Base-by-base conservation (phyloP, 2,797 vertebrate species). In the Xiphorhynchus erythropygius region DNA sequence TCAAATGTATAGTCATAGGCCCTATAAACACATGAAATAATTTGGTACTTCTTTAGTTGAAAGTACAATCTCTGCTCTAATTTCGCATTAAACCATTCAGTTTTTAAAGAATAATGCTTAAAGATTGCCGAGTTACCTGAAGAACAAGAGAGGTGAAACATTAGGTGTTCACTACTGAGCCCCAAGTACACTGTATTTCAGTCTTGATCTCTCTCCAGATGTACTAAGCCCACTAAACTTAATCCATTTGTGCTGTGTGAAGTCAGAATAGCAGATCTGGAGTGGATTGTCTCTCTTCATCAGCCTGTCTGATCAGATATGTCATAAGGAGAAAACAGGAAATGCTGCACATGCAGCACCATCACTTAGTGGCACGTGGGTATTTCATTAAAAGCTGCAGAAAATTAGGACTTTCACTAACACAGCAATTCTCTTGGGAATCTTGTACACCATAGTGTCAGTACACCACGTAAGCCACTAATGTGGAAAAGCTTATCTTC, bases 291-390 rank as follows among this genome's bases (percentile, higher is more conserved):
- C 25, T 63, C 17, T 73, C 25, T 65, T 39, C 25, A 15, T 32
- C 23, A 47, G n/a, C 16, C 13, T 46, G 76, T 68, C n/a, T 76
- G 71, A 49, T 4, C 28, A 50, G 15, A 6, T 22, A 4, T n/a
- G 27, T 68, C 68, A 50, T 42, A 49, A 59, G 59, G 30, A 63
- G 19, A n/a, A 15, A 57, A 37, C 4, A 37, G 30, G 52, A 42
- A 49, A 64, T 62, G 15, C 32, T 60, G 24, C 6, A 44, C 9
- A 65, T 10, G 27, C 32, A 57, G n/a, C n/a, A 18, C 25, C 63
- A 33, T 19, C n/a, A 33, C n/a, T 68, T 46, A 50, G 35, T 25
- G 22, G 24, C 18, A 30, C 0, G 0, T 17, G 18, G 5, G 10
- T 47, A 49, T 44, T 78, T 57, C 7, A 30, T 59, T 37, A 55